These are phyloP conservation scores for Notodonta ziczac DNA, from an alignment of 2,888 invertebrate genomes.

Conservation along the genomic window DNA sequence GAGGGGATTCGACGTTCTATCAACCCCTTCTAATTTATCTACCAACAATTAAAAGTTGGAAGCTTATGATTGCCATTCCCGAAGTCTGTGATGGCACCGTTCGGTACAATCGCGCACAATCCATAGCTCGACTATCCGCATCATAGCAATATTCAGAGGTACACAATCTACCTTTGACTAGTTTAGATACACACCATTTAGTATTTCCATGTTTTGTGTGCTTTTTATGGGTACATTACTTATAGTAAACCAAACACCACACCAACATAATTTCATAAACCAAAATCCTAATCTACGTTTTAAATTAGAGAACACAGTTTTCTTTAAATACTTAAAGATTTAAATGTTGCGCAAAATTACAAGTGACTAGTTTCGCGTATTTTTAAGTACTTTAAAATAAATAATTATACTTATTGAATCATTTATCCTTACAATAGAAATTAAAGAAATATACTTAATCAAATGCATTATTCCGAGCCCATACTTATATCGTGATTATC, in stretches of 20 bases:
- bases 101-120: conserved; percentile 50
- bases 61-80: conserved; percentile 24
- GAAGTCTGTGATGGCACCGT: conserved; percentile 20
- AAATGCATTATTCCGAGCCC: conserved; percentile 77
- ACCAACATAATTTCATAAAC: conserved; percentile 79
- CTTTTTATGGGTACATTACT: conserved; percentile 63
- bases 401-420: conserved; percentile 79
- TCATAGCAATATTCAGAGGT: conserved; percentile 60
- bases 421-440: conserved; percentile 77
- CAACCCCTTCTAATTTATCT: conserved; percentile 32
- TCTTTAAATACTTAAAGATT: conserved; percentile 78
- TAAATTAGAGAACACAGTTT: conserved; percentile 82
- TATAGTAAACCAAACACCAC: conserved; percentile 81
- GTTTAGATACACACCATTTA: conserved; percentile 74
- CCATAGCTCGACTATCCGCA: conserved; percentile 47
- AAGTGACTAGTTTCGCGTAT: conserved; percentile 85
- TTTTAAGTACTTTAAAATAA: conserved; percentile 84
- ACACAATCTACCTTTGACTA: conserved; percentile 76
- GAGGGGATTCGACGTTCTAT: conserved; percentile 17
- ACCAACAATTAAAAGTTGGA: conserved; percentile 25
- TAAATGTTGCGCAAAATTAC: conserved; percentile 83
- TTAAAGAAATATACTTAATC: conserved; percentile 67
- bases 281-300: conserved; percentile 76
- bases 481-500: conserved; percentile 57
- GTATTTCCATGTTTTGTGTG: conserved; percentile 65